phyloP scores from a whole-genome alignment of 2,888 invertebrate species.

The Lasioglossum marginatum region DNA sequence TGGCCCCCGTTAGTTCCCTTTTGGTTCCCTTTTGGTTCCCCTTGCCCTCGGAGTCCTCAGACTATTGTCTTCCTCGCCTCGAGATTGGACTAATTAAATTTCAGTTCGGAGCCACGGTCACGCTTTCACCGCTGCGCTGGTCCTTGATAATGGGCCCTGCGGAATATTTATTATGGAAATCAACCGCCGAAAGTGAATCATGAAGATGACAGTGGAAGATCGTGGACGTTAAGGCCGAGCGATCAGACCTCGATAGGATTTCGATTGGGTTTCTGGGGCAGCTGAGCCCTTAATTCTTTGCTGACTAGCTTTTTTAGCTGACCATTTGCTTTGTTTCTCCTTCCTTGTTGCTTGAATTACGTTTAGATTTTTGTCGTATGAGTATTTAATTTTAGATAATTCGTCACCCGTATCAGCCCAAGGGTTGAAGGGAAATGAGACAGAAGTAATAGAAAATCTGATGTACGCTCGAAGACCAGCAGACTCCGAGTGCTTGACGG shows the following conservation, averaged over 20 bases:
- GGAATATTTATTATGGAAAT: constrained; percentile 16
- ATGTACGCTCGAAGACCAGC: constrained; percentile 13
- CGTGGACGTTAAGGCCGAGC: neutral
- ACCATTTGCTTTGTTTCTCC: neutral
- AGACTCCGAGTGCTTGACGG: constrained; percentile 68
- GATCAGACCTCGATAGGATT: neutral
- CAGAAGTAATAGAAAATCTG: constrained; percentile 30
- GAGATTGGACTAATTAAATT: constrained; percentile 16
- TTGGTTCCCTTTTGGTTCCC: neutral
- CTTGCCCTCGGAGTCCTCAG: neutral
- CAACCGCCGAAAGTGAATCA: neutral
- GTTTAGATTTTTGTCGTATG: neutral
- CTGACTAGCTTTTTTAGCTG: neutral
- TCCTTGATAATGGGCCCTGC: constrained; percentile 5
- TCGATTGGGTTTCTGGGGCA: neutral
- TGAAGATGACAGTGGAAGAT: constrained; percentile 11
- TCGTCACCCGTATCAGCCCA: neutral
- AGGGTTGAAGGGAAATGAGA: neutral
- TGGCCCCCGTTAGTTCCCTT: no score
- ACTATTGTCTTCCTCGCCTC: neutral
- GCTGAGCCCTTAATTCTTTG: neutral
- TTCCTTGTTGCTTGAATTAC: neutral
- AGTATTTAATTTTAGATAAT: constrained; percentile 19
- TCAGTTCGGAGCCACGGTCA: neutral
- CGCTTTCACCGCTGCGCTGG: neutral